These are phyloP conservation scores for Babyrousa celebensis DNA, from an alignment of 2,797 vertebrate genomes.

Conservation along the genomic window DNA sequence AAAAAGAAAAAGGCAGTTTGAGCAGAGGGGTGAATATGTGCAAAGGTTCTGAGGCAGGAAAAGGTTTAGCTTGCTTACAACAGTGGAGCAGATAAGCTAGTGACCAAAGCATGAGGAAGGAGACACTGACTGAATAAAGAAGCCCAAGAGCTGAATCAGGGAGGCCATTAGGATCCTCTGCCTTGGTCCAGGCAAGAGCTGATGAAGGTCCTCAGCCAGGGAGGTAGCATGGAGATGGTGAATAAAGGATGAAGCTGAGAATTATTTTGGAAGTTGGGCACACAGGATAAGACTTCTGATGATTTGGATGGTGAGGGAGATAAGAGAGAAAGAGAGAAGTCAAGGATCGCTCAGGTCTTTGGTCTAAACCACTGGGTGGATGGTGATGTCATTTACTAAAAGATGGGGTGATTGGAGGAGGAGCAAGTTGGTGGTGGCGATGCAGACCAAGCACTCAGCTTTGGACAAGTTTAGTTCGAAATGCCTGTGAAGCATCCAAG, in stretches of 20 bases:
- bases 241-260: neutral
- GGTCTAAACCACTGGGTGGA: neutral
- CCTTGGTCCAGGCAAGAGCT: neutral
- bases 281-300: neutral
- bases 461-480: neutral
- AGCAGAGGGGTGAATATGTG: neutral
- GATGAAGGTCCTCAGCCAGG: neutral
- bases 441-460: neutral
- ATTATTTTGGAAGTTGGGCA: neutral
- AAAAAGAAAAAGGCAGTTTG: neutral
- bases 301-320: neutral
- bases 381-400: neutral
- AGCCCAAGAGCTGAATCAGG: neutral
- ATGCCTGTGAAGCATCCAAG: slow-evolving; percentile 45
- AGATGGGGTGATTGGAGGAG: neutral
- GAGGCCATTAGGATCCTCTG: neutral
- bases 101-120: neutral
- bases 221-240: neutral
- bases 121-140: fast-evolving
- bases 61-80: neutral
- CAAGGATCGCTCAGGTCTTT: neutral
- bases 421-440: neutral
- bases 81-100: neutral
- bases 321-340: neutral
- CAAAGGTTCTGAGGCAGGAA: neutral